phyloP scores from a whole-genome alignment of 1,140 invertebrate species.

The Camponotus pennsylvanicus region DNA sequence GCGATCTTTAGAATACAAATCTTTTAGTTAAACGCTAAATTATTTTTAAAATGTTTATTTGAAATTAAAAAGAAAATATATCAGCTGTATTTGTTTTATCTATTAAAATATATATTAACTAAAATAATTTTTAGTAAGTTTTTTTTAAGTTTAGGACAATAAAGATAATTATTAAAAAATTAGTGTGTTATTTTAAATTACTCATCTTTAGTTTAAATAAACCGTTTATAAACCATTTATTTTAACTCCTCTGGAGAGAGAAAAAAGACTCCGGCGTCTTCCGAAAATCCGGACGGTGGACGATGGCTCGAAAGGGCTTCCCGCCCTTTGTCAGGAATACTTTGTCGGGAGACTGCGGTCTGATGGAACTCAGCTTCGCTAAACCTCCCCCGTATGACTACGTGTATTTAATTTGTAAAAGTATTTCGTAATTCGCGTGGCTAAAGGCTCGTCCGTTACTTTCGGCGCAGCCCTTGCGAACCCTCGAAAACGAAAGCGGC shows the following conservation, averaged over 20 bases:
- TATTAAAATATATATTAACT: not conserved
- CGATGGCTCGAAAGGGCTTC: slow-evolving; percentile 66
- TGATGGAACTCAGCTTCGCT: slow-evolving; percentile 77
- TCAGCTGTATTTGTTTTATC: not conserved
- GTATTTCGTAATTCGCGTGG: slow-evolving; percentile 81
- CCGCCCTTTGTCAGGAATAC: slow-evolving; percentile 81
- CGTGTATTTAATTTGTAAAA: slow-evolving; percentile 82
- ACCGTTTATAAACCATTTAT: slow-evolving; percentile 34
- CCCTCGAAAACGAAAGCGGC: slow-evolving; percentile 66
- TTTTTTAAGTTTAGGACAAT: not conserved
- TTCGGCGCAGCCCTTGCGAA: slow-evolving; percentile 68
- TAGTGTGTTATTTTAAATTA: not conserved
- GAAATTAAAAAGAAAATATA: not conserved
- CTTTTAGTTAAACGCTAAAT: not conserved
- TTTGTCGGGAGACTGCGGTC: slow-evolving; percentile 81
- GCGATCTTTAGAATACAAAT: slow-evolving; percentile 11
- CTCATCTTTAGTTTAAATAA: not conserved
- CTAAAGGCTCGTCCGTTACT: slow-evolving; percentile 74
- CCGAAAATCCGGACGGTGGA: slow-evolving; percentile 64
- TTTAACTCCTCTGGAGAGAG: slow-evolving; percentile 26
- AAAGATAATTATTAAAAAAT: not conserved
- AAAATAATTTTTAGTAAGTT: too few relatives aligned
- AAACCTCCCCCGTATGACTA: slow-evolving; percentile 72
- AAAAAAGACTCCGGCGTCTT: slow-evolving; percentile 59
- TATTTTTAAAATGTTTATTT: not conserved